Evolutionary conservation across 2,113 vertebrate species (phyloP), one percentile per base, ranked within the genome.

Genomic region (Siphamia tubifer): DNA sequence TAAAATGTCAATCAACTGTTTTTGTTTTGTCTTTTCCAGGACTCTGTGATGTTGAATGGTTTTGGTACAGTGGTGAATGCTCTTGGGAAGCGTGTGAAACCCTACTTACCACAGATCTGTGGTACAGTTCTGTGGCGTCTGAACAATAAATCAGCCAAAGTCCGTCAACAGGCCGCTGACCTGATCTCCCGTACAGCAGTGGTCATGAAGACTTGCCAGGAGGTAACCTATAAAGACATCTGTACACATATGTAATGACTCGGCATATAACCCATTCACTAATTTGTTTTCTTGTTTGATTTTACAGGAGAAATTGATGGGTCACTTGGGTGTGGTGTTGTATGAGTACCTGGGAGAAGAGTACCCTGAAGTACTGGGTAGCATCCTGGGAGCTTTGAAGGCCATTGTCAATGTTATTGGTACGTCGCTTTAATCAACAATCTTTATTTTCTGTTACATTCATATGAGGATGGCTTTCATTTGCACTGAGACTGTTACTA

Each of bases 121-220:
- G 98, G 98, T 94, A 99, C 97, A 0, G 98, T 99, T 45, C 79
- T 99, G 68, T 99, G 98, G 97, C 96, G 96, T 88, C 90, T 99
- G 71, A 99, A 99, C 93, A 99, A 99, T 90, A 99, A 99, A 77
- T 99, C 97, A 0, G 97, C 98, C 12, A 99, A 99, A 91, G 98
- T 99, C 27, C 93, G 98, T 63, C 98, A 99, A 71, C 98, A 99
- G 86, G 97, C 97, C 0, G 98, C 98, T 31, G 97, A 99, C 69
- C 92, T 99, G 5, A 98, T 99, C 85, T 99, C 98, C n/a, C 94
- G 97, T 16, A 99, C 97, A 2, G 98, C 98, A 1, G 98, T 99
- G 60, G 97, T 99, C 49, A 99, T 99, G 98, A 99, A 99, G 89
- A 99, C 97, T 3, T 99, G 97, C 66, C 98, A 99, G 83, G 98